A percentile compares a stretch with the other conserved stretches of the same genome.
These are phyloP conservation scores for Folsomia candida DNA, from an alignment of 2,888 invertebrate species.

Conservation along the genomic window DNA sequence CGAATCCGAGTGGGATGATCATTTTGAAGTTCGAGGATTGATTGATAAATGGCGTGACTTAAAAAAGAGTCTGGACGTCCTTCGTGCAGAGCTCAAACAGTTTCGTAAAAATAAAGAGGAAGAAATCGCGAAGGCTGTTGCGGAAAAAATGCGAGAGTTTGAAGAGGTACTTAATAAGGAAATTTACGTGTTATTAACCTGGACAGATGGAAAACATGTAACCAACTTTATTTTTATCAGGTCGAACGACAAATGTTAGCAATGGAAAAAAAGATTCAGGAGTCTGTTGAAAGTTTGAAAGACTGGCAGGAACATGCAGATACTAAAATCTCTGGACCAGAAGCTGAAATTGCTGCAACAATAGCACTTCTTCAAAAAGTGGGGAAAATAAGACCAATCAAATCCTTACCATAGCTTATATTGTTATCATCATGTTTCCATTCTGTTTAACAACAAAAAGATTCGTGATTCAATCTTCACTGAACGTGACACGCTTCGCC, in stretches of 20 bases:
- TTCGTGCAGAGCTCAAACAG: slow-evolving; percentile 38
- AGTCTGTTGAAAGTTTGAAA: slow-evolving; percentile 32
- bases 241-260: slow-evolving; percentile 27
- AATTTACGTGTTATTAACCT: not conserved
- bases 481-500: slow-evolving; percentile 44
- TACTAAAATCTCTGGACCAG: slow-evolving; percentile 33
- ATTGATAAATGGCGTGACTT: slow-evolving; percentile 40
- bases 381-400: not conserved
- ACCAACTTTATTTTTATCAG: slow-evolving; percentile 11
- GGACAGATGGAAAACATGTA: not conserved
- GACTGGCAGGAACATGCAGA: slow-evolving; percentile 45
- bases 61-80: slow-evolving; percentile 32
- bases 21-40: slow-evolving; percentile 39
- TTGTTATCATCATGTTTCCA: no score
- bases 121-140: slow-evolving; percentile 41
- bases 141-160: slow-evolving; percentile 38
- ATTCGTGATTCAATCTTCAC: slow-evolving; percentile 37
- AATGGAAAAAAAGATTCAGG: slow-evolving; percentile 35
- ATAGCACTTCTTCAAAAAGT: slow-evolving; percentile 28
- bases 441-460: slow-evolving; percentile 19
- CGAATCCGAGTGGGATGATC: slow-evolving; percentile 47
- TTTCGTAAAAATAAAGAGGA: slow-evolving; percentile 41
- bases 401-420: not conserved
- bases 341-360: slow-evolving; percentile 38
- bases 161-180: slow-evolving; percentile 44